phyloP scores from a whole-genome alignment of 2,888 invertebrate species.

The Vannuccia rotundouncinata region DNA sequence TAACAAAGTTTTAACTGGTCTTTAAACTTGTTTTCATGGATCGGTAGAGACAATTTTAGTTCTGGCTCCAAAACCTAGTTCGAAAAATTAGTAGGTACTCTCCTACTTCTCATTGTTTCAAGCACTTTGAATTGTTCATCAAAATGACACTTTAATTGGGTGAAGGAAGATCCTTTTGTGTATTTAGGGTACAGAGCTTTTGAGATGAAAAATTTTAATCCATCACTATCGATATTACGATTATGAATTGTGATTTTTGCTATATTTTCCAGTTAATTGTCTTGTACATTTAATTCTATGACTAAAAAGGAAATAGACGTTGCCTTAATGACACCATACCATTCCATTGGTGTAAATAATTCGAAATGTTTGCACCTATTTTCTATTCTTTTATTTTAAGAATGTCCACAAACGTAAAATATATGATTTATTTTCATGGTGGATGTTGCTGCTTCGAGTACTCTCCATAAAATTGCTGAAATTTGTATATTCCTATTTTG shows the following conservation, averaged over 20 bases:
- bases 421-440: neutral
- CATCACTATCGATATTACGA: neutral
- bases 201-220: neutral
- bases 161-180: neutral
- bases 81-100: neutral
- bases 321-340: neutral
- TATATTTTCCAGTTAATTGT: neutral
- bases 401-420: neutral
- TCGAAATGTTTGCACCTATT: neutral
- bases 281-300: neutral
- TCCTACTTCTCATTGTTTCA: neutral
- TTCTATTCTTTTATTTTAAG: neutral
- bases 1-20: too few relatives aligned
- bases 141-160: neutral
- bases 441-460: neutral
- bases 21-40: too few relatives aligned
- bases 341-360: neutral
- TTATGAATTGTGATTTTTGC: neutral
- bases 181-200: neutral
- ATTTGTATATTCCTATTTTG: neutral
- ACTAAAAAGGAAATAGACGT: neutral
- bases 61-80: neutral
- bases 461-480: neutral
- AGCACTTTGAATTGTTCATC: neutral
- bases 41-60: too few relatives aligned